Evolutionary conservation across 2,888 invertebrate species (phyloP).

Genomic region (Tenthredo distinguenda): DNA sequence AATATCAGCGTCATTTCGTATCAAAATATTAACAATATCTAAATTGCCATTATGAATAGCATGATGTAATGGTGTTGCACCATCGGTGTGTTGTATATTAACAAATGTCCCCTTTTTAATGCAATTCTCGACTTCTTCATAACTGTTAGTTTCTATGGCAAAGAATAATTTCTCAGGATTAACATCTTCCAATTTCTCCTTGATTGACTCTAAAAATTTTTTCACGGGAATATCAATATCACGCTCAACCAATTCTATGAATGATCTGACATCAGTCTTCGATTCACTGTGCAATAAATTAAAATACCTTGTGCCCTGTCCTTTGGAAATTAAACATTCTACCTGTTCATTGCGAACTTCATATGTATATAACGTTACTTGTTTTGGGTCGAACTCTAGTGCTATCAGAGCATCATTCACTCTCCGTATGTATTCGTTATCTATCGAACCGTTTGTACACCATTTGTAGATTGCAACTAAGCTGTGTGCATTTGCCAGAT

Average conservation of each 20-base stretch:
- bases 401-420: conserved; percentile 3
- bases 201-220: conserved; percentile 9
- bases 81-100: conserved; percentile 45
- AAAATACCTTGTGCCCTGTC: neutral
- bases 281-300: conserved; percentile 5
- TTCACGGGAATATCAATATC: neutral
- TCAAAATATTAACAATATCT: conserved; percentile 55
- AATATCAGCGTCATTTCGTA: conserved; percentile 58
- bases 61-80: conserved; percentile 60
- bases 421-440: neutral
- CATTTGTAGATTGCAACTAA: conserved; percentile 9
- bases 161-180: neutral
- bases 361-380: neutral
- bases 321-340: neutral
- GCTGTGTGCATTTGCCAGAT: neutral
- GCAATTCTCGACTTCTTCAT: neutral
- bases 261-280: neutral
- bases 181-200: neutral
- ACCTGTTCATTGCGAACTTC: neutral
- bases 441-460: neutral
- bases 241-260: conserved; percentile 1
- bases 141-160: conserved; percentile 17
- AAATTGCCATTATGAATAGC: conserved; percentile 57
- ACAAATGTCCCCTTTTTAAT: conserved; percentile 4
- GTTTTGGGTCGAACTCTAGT: neutral